A percentile compares a stretch with the other conserved stretches of the same genome.
Conservation (phyloP, 1,140 invertebrate genomes). For the Galleria mellonella region DNA sequence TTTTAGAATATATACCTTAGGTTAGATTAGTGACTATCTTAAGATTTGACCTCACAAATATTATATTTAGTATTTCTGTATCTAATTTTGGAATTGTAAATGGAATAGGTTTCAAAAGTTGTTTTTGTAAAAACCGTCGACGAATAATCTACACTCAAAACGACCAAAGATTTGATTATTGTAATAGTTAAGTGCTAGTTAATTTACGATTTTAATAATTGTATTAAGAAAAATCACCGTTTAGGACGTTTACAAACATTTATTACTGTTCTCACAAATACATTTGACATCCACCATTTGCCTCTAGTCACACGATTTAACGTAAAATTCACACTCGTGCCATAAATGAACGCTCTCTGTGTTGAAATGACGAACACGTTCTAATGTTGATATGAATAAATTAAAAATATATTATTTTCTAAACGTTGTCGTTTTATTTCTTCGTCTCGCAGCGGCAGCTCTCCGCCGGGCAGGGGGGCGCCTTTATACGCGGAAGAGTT, state of each 20-base stretch:
- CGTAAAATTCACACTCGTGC: constrained; percentile 26
- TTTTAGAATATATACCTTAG: too few relatives aligned
- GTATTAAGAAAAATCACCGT: constrained; percentile 24
- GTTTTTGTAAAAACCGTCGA: constrained; percentile 11
- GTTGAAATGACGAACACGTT: constrained; percentile 21
- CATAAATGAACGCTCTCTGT: constrained; percentile 41
- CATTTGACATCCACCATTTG: constrained; percentile 29
- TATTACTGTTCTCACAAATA: constrained; percentile 8
- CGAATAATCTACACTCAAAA: constrained; percentile 43
- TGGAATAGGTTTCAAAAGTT: too few relatives aligned
- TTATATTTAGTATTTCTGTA: background rate
- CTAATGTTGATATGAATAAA: constrained; percentile 27
- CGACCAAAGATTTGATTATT: constrained; percentile 48
- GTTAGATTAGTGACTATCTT: too few relatives aligned
- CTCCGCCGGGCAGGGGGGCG: constrained; percentile 14
- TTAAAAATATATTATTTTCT: constrained; percentile 53
- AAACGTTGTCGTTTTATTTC: constrained; percentile 39
- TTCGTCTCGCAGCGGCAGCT: constrained; percentile 22
- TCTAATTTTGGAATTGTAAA: too few relatives aligned
- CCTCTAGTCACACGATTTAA: constrained; percentile 47
- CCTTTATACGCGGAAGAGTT: constrained; percentile 13
- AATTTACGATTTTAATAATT: constrained; percentile 30
- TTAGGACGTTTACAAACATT: constrained; percentile 8
- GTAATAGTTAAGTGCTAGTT: constrained; percentile 33
- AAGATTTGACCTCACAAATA: too few relatives aligned